Evolutionary conservation across 2,888 invertebrate species (phyloP), one percentile per base, ranked within the genome.

Genomic region (Lepidochitona cinerea): DNA sequence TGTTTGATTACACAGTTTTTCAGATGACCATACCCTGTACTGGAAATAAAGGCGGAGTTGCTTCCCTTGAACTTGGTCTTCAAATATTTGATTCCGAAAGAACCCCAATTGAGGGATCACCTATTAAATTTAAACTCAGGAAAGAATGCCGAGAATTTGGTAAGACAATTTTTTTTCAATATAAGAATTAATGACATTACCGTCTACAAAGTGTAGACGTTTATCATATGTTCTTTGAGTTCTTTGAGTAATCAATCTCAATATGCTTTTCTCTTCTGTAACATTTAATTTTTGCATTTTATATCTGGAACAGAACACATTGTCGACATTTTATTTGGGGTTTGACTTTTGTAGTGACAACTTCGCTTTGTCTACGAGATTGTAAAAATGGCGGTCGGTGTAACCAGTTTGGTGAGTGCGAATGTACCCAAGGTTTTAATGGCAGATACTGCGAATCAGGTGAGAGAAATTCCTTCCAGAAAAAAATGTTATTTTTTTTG

Each of bases 301-400:
- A n/a, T n/a, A n/a, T n/a, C n/a, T n/a, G n/a, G n/a, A n/a, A n/a
- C n/a, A n/a, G n/a, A n/a, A n/a, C n/a, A n/a, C 49, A 23, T 49
- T 4, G 49, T 2, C 7, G 49, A 18, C 49, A 5, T 64, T 23
- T 4, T 64, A 5, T 32, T 14, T 54, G 7, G n/a, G 4, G 35
- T 35, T 2, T 66, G 35, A 7, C 3, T 37, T 66, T 66, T 66
- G 9, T 37, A 66, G 66, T 37, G 35, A 66, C 66, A 14, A 66
- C 66, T 23, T 37, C 37, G n/a, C 66, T 66, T 18, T 66, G 66
- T 26, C 23, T 14, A 37, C 35, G 37, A 85, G 96, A 96, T 91
- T 97, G 97, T 91, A 91, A 95, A 79, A 97, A 97, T 89, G 96
- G 97, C 35, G 97, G 97, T 7, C 97, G 97, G 91, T 97, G 97